Evolutionary conservation across 2,113 vertebrate genomes (phyloP).

Genomic region (Canis aureus): DNA sequence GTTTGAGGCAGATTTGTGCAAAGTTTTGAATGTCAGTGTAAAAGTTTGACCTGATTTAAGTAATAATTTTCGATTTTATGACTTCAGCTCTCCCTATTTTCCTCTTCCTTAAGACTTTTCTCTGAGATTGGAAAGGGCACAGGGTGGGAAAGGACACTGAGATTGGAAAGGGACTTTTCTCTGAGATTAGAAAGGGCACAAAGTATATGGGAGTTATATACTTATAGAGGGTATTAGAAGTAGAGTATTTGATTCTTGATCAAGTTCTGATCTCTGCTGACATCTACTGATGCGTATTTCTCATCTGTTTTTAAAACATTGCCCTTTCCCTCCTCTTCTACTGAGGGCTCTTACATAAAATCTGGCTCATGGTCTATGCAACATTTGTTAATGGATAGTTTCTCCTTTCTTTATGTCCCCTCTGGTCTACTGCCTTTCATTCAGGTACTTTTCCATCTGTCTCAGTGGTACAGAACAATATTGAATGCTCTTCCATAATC

Average conservation of each 20-base stretch:
- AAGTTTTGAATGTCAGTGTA: not conserved
- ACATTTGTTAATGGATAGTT: not conserved
- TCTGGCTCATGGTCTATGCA: not conserved
- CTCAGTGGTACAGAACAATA: not conserved
- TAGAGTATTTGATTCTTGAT: not conserved
- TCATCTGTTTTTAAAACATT: not conserved
- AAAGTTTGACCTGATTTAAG: not conserved
- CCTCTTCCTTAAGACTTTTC: not conserved
- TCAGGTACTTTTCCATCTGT: not conserved
- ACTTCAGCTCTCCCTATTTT: not conserved
- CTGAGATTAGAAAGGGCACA: not conserved
- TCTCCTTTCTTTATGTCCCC: not conserved
- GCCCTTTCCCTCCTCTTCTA: not conserved
- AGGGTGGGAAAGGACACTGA: not conserved
- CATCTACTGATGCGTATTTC: not conserved
- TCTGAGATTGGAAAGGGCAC: not conserved
- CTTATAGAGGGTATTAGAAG: not conserved
- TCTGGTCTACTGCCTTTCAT: not conserved
- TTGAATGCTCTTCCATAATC: not conserved
- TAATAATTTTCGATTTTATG: not conserved
- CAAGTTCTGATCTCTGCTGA: conserved; percentile 38
- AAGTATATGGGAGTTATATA: no score
- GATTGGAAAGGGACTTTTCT: not conserved
- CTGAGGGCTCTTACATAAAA: not conserved
- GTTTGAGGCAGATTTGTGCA: not conserved